Base-by-base conservation (phyloP, 2,888 invertebrate genomes). In the Dicycla oo region DNA sequence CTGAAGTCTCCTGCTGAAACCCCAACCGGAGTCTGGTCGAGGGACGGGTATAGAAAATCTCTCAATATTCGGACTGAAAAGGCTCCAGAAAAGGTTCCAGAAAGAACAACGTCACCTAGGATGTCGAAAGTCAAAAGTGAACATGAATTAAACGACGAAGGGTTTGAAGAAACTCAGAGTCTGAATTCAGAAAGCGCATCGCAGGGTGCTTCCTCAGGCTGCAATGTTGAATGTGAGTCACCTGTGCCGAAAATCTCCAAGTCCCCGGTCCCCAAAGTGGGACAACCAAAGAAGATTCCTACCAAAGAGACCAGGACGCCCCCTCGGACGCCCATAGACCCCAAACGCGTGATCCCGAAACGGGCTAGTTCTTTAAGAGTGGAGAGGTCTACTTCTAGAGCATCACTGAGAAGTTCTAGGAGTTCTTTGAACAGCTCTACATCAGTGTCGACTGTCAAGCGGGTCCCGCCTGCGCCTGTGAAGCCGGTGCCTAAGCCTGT, bases 161-260 rank as follows among this genome's bases (percentile, higher is more conserved):
- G 98, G 13, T 98, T 98, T 88, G 98, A 98, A 91, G 98, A 98
- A 94, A 98, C 98, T 0, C 98, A 98, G 89, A 98, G 98, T 89
- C 95, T 98, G 66, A 98, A 98, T 87, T 98, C 98, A 0, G 98
- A 98, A 90, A 98, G 98, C 11, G 97, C 98, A 5, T 98, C 98
- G 60, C 98, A 98, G 87, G 98, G 98, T 57, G 98, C 98, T 3
- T 98, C 98, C 0, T 98, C 98, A 0, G 97, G 97, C 11, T 97
- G 97, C 84, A 98, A 97, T 87, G 97, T 97, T 3, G 97, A 97
- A 81, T 96, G 96, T 57, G 97, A 97, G 81, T 92, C 95, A 75
- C 96, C 96, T 34, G 93, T 96, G 66, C 93, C 95, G n/a, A 96
- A 93, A 88, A 91, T 84, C 75, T 85, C 88, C 79, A 96, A 93